A percentile compares a stretch with the other conserved stretches of the same genome.
phyloP scores from a whole-genome alignment of 2,113 vertebrate species.

The Sciurus niger region DNA sequence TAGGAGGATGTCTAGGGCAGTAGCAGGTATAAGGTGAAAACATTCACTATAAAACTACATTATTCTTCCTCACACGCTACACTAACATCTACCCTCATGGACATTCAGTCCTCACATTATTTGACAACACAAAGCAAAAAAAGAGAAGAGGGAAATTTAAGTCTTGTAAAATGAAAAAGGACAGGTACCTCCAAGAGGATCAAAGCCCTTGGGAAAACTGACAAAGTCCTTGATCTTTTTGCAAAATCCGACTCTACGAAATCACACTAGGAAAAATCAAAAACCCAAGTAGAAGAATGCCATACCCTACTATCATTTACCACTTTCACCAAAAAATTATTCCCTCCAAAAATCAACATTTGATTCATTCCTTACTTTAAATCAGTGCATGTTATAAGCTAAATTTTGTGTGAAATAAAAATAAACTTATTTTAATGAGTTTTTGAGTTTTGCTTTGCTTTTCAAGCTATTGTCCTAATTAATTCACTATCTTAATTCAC shows the following conservation, averaged over 20 bases:
- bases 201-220: not conserved
- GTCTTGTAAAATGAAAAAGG: slow-evolving; percentile 48
- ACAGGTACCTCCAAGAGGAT: not conserved
- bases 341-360: not conserved
- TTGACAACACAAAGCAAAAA: not conserved
- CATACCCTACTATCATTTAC: not conserved
- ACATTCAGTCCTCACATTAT: not conserved
- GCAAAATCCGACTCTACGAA: not conserved
- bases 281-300: not conserved
- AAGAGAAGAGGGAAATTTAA: not conserved
- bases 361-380: slow-evolving; percentile 18
- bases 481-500: not conserved
- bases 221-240: not conserved
- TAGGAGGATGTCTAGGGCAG: not conserved
- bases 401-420: slow-evolving; percentile 41
- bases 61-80: not conserved
- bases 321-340: slow-evolving; percentile 23
- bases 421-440: slow-evolving; percentile 22
- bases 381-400: not conserved
- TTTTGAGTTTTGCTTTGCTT: slow-evolving; percentile 9
- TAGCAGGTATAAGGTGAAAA: not conserved
- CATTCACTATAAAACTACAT: slow-evolving; percentile 2
- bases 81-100: not conserved
- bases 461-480: slow-evolving; percentile 9
- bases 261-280: slow-evolving; percentile 1